These are phyloP conservation scores for Euspilapteryx auroguttella DNA, from an alignment of 2,888 invertebrate genomes.

Conservation along the genomic window DNA sequence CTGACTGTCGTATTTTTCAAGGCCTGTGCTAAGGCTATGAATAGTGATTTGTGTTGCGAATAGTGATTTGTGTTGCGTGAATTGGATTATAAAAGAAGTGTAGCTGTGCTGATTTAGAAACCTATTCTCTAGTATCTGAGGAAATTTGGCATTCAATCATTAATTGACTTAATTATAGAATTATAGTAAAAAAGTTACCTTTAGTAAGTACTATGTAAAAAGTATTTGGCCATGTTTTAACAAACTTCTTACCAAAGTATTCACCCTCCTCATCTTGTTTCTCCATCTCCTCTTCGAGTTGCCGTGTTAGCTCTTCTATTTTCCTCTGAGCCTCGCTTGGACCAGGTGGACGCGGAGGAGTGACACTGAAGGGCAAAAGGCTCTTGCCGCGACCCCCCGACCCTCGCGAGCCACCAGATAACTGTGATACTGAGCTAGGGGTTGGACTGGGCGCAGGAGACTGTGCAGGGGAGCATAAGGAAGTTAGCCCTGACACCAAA, in stretches of 20 bases:
- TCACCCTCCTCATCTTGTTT: slow-evolving; percentile 93
- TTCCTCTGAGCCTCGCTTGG: slow-evolving; percentile 93
- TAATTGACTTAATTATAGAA: no score
- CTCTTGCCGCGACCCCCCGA: slow-evolving; percentile 65
- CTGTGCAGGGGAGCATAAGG: slow-evolving; percentile 53
- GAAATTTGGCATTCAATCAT: no score
- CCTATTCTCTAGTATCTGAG: no score
- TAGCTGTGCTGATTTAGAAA: no score
- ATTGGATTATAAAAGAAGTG: no score
- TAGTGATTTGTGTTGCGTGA: no score
- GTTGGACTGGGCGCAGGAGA: slow-evolving; percentile 68
- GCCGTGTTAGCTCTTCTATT: slow-evolving; percentile 88
- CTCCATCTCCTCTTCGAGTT: slow-evolving; percentile 95
- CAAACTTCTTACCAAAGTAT: slow-evolving; percentile 90
- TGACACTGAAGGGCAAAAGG: slow-evolving; percentile 83
- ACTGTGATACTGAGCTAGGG: slow-evolving; percentile 62
- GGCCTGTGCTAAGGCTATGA: no score
- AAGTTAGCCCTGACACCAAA: slow-evolving; percentile 40
- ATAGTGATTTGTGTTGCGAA: no score
- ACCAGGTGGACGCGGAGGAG: slow-evolving; percentile 84
- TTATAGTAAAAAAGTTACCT: no score
- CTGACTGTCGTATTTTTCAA: no score
- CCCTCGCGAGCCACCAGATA: slow-evolving; percentile 62
- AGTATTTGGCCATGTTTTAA: no score
- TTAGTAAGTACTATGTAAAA: no score